Evolutionary conservation across 2,113 vertebrate species (phyloP), one percentile per base, ranked within the genome.

Genomic region (Oryzias curvinotus): DNA sequence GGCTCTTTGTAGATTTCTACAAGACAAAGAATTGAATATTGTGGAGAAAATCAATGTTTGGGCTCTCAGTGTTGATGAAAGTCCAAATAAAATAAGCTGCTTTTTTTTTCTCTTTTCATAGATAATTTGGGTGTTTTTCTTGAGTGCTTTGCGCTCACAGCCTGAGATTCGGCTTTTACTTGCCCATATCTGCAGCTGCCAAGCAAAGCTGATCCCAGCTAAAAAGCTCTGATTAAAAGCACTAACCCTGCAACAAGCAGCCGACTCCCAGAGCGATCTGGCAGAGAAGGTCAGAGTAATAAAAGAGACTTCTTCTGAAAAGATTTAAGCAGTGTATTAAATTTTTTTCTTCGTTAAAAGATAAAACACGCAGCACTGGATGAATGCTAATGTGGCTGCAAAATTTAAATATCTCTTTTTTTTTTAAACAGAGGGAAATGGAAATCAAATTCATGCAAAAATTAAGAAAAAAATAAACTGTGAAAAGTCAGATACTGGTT

Each of bases 1-100:
- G 65, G 56, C 52, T 77, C 53, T 73, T 62, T 72, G 56, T 50
- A 61, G 47, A 74, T 70, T 53, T 60, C 43, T 78, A 51, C 42
- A n/a, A 55, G 12, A 56, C n/a, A 15, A 57, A 43, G 1, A 56
- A 43, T 15, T 36, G 10, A 15, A 16, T n/a, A 49, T 43, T 36
- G n/a, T 43, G 36, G 71, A 68, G 52, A 48, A 66, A 48, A 54
- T 49, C 25, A 21, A 21, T 18, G 54, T 45, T 43, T 56, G 48
- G 56, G 16, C 50, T 46, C 47, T 59, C 25, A 45, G 46, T 21
- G 48, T 46, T 14, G 5, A 8, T 52, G 21, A 6, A 5, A 12
- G 55, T 55, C 12, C 4, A 67, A 60, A 63, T 51, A 0, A 62
- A 81, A 56, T 30, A 42, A 45, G 48, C 18, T 13, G 47, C 15